Evolutionary conservation across 2,113 vertebrate species (phyloP).

Genomic region (Nyctereutes procyonoides): DNA sequence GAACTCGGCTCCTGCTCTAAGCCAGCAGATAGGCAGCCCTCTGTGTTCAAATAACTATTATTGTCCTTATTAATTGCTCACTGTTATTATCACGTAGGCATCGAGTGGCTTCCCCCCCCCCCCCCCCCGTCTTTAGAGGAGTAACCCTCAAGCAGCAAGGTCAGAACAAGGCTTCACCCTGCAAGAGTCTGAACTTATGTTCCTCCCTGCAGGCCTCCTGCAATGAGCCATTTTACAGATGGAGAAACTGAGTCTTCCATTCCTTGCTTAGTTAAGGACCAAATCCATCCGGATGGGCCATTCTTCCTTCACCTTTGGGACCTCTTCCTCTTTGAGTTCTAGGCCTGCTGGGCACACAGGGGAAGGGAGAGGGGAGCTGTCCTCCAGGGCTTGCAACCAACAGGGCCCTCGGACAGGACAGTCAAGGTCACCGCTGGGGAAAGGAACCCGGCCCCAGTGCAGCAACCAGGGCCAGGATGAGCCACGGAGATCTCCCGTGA

Average conservation of each 20-base stretch:
- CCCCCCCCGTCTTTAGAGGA: neutral
- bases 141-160: neutral
- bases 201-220: neutral
- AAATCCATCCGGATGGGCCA: neutral
- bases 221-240: neutral
- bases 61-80: neutral
- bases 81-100: neutral
- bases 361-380: rapidly evolving
- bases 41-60: neutral
- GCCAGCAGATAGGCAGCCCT: neutral
- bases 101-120: neutral
- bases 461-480: rapidly evolving
- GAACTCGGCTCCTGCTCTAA: rapidly evolving
- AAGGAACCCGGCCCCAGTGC: no score
- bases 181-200: neutral
- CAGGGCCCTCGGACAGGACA: neutral
- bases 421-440: neutral
- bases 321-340: neutral
- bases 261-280: neutral
- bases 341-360: neutral
- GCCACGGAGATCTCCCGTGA: rapidly evolving
- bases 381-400: neutral
- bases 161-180: neutral
- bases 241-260: neutral
- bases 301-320: neutral